Conservation (phyloP, 2,888 invertebrate species). For the Augochlorella aurata region DNA sequence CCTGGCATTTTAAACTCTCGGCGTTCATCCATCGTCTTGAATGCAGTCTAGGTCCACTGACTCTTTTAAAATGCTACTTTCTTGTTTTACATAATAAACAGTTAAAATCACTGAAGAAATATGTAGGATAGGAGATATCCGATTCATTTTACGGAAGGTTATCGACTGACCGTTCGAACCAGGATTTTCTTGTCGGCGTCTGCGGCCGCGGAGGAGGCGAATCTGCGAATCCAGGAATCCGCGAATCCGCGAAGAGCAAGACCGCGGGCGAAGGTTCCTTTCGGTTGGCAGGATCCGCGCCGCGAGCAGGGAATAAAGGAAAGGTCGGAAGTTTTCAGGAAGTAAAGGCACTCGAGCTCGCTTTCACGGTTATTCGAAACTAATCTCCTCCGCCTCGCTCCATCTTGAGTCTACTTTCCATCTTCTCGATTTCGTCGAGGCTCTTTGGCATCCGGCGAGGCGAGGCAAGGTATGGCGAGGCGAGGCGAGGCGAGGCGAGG, state of each 20-base stretch:
- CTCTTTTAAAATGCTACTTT: no score
- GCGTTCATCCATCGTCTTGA: no score
- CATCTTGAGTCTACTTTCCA: slow-evolving; percentile 50
- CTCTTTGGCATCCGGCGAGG: slow-evolving; percentile 18
- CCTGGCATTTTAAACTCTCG: no score
- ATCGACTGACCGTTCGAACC: not conserved
- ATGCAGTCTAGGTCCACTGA: no score
- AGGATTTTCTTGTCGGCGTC: not conserved
- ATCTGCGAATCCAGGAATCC: not conserved
- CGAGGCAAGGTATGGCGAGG: not conserved
- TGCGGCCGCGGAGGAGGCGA: slow-evolving; percentile 5
- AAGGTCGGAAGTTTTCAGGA: slow-evolving; percentile 27
- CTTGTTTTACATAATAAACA: no score
- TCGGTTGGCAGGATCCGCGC: not conserved
- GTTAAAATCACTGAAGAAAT: no score
- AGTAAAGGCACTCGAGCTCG: slow-evolving; percentile 37
- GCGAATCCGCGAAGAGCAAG: not conserved
- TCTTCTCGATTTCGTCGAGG: slow-evolving; percentile 65
- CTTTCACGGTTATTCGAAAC: slow-evolving; percentile 50
- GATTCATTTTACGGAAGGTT: not conserved
- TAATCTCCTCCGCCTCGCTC: slow-evolving; percentile 42
- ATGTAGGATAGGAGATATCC: no score
- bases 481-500: no score
- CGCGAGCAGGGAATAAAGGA: not conserved
- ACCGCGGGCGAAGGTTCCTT: slow-evolving; percentile 4